Evolutionary conservation across 2,113 vertebrate species (phyloP).

Genomic region (Phylloscopus whistleri): DNA sequence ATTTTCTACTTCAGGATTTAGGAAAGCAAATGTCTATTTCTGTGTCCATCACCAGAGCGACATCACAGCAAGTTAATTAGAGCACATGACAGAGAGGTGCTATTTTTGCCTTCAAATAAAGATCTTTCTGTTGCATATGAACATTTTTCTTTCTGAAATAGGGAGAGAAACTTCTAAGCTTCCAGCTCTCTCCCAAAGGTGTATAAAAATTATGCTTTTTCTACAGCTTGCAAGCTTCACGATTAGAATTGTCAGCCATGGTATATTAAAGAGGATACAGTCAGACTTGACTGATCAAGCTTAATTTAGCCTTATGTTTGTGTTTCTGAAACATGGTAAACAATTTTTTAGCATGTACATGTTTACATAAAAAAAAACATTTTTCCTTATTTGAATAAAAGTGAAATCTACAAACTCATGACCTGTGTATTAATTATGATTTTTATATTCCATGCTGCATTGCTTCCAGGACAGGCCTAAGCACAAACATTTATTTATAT

Average conservation of each 20-base stretch:
- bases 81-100: conserved; percentile 39
- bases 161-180: conserved; percentile 15
- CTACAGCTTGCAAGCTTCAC: conserved; percentile 10
- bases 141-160: conserved; percentile 45
- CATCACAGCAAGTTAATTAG: conserved; percentile 63
- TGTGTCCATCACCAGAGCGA: conserved; percentile 56
- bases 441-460: neutral
- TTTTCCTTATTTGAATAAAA: conserved; percentile 16
- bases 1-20: conserved; percentile 58
- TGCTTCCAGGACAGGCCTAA: neutral
- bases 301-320: conserved; percentile 57
- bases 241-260: neutral
- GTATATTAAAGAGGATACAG: conserved; percentile 45
- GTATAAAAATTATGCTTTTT: conserved; percentile 45
- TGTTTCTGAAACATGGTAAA: conserved; percentile 48
- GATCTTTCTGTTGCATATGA: conserved; percentile 36
- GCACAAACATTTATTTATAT: neutral
- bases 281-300: conserved; percentile 59
- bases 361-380: neutral
- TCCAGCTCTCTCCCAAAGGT: conserved; percentile 36
- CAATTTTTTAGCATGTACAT: conserved; percentile 50
- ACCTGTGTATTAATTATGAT: neutral
- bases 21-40: conserved; percentile 62
- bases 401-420: conserved; percentile 12
- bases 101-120: conserved; percentile 62